A percentile compares a stretch with the other conserved stretches of the same genome.
phyloP scores from a whole-genome alignment of 2,113 vertebrate genomes.

The Cinclus mexicanus region DNA sequence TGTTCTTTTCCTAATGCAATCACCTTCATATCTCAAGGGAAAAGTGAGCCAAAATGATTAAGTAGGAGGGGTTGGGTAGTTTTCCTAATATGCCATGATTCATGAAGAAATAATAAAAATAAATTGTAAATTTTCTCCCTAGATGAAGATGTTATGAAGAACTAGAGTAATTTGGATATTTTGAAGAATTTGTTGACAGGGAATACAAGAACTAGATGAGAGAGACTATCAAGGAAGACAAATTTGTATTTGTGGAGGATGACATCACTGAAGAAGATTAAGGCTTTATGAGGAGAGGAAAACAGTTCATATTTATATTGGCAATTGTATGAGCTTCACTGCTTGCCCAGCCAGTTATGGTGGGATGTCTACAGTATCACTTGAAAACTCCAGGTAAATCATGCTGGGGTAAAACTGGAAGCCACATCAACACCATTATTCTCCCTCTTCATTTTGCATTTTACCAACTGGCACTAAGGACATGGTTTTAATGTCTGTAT shows the following conservation, averaged over 20 bases:
- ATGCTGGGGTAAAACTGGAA: neutral
- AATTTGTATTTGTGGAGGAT: neutral
- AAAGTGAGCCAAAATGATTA: neutral
- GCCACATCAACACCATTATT: neutral
- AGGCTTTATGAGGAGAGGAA: neutral
- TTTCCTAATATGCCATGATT: neutral
- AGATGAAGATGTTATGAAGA: neutral
- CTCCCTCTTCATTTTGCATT: neutral
- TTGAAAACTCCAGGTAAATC: neutral
- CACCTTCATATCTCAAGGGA: neutral
- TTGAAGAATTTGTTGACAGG: neutral
- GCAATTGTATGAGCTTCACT: neutral
- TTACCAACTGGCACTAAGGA: neutral
- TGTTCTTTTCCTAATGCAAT: neutral
- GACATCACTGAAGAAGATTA: neutral
- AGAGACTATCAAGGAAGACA: neutral
- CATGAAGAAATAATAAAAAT: neutral
- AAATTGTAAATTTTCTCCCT: neutral
- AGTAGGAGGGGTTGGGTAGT: neutral
- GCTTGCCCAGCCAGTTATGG: neutral
- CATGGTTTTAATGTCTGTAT: neutral
- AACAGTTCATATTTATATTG: neutral
- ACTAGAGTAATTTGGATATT: neutral
- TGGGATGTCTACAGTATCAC: rapidly evolving
- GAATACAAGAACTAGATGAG: neutral